Percentiles rank a stretch among this genome's conserved stretches.
These are phyloP conservation scores for Ypsolopha sequella DNA, from an alignment of 2,888 invertebrate species.

Conservation along the genomic window DNA sequence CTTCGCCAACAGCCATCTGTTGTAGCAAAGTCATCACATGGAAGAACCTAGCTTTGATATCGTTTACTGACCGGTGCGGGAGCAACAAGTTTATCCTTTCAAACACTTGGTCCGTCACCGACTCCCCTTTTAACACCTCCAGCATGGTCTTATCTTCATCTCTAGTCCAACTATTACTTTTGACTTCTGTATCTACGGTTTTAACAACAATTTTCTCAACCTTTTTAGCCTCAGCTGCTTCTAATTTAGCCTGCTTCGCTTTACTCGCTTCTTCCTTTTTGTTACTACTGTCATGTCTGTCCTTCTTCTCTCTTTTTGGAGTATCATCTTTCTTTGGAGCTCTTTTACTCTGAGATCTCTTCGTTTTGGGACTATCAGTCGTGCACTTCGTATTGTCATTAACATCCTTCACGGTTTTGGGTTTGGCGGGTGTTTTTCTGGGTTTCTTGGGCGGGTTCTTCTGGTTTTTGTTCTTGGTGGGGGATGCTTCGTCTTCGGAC, in stretches of 20 bases:
- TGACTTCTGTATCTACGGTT: constrained; percentile 15
- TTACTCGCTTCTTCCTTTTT: constrained; percentile 29
- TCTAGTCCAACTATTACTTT: constrained; percentile 75
- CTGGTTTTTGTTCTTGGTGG: neutral
- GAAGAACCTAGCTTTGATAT: constrained; percentile 73
- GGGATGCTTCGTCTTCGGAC: constrained; percentile 42
- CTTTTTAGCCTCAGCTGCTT: constrained; percentile 10
- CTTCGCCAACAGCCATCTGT: constrained; percentile 67
- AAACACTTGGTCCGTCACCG: constrained; percentile 74
- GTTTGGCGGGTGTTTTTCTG: constrained; percentile 28
- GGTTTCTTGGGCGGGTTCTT: constrained; percentile 36
- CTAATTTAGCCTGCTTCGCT: constrained; percentile 33
- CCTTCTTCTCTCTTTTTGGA: neutral
- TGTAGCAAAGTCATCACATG: constrained; percentile 74
- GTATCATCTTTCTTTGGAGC: neutral
- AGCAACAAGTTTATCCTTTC: constrained; percentile 64
- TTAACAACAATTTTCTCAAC: neutral
- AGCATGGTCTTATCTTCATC: constrained; percentile 87
- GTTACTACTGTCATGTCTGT: constrained; percentile 19
- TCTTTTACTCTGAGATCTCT: constrained; percentile 4
- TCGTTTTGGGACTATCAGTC: constrained; percentile 33
- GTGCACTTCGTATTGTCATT: constrained; percentile 49
- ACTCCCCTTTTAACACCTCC: constrained; percentile 79
- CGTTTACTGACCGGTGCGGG: constrained; percentile 64
- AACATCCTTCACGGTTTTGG: constrained; percentile 49